A percentile compares a stretch with the other conserved stretches of the same genome.
phyloP scores from a whole-genome alignment of 2,888 invertebrate species.

The Patella depressa region DNA sequence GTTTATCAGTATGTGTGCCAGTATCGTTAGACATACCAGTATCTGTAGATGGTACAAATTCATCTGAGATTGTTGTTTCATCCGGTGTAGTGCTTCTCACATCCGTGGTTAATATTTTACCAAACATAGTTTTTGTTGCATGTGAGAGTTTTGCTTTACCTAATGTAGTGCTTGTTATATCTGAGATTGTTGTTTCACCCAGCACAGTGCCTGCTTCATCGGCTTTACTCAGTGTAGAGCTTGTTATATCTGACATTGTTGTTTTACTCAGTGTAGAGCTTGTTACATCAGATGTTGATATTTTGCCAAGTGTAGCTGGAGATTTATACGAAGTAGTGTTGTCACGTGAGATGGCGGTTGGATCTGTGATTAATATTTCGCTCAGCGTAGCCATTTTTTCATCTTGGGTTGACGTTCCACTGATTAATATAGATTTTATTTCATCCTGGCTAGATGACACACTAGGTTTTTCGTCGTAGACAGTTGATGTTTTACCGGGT shows the following conservation, averaged over 20 bases:
- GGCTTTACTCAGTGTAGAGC: background rate
- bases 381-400: too few species aligned
- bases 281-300: too few species aligned
- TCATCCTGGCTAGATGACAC: too few species aligned
- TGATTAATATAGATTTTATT: too few species aligned
- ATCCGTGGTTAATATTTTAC: background rate
- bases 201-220: background rate
- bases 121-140: background rate
- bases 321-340: too few species aligned
- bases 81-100: background rate
- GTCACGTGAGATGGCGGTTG: too few species aligned
- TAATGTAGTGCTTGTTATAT: background rate
- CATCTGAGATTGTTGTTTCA: background rate
- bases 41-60: background rate
- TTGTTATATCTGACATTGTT: background rate
- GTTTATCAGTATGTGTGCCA: background rate
- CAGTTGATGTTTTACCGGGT: too few species aligned
- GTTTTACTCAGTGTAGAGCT: too few species aligned
- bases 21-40: background rate
- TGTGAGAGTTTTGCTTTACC: background rate
- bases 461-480: too few species aligned
- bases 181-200: background rate
- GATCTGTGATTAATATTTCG: too few species aligned
- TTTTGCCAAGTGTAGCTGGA: too few species aligned
- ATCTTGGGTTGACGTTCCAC: too few species aligned